Evolutionary conservation across 1,140 invertebrate genomes (phyloP).

Genomic region (Linepithema humile): DNA sequence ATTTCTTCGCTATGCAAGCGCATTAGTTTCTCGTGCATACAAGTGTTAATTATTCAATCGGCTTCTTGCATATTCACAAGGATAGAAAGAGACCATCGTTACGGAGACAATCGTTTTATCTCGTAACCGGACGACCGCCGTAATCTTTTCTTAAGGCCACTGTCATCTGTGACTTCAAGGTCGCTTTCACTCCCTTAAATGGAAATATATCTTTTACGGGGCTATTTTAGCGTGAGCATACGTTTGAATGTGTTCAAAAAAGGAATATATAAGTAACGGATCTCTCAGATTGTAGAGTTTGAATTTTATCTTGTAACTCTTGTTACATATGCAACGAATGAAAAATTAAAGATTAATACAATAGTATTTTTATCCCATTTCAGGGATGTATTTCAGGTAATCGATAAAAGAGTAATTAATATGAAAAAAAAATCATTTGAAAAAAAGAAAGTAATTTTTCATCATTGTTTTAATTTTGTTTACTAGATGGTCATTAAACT

Average conservation of each 20-base stretch:
- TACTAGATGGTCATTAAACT: too few relatives aligned
- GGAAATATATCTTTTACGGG: neutral
- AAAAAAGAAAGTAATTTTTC: too few relatives aligned
- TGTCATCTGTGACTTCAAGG: neutral
- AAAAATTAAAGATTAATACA: too few relatives aligned
- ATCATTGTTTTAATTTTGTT: too few relatives aligned
- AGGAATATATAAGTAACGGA: neutral
- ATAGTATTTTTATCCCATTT: too few relatives aligned
- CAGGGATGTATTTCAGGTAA: too few relatives aligned
- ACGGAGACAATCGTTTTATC: constrained; percentile 14
- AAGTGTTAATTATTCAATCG: neutral
- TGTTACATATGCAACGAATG: too few relatives aligned
- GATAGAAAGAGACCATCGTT: neutral
- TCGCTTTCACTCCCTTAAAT: constrained; percentile 4
- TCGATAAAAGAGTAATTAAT: too few relatives aligned
- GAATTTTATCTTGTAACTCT: too few relatives aligned
- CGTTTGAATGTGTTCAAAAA: neutral
- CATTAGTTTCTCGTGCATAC: neutral
- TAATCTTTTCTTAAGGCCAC: constrained; percentile 9
- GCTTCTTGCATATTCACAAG: neutral
- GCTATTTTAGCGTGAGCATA: neutral
- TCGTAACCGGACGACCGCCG: neutral
- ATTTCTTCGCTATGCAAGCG: neutral
- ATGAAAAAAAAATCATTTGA: too few relatives aligned
- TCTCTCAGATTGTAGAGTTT: too few relatives aligned